Evolutionary conservation across 2,113 vertebrate genomes (phyloP), one percentile per base, ranked within the genome.

Genomic region (Coptodon rendalli): DNA sequence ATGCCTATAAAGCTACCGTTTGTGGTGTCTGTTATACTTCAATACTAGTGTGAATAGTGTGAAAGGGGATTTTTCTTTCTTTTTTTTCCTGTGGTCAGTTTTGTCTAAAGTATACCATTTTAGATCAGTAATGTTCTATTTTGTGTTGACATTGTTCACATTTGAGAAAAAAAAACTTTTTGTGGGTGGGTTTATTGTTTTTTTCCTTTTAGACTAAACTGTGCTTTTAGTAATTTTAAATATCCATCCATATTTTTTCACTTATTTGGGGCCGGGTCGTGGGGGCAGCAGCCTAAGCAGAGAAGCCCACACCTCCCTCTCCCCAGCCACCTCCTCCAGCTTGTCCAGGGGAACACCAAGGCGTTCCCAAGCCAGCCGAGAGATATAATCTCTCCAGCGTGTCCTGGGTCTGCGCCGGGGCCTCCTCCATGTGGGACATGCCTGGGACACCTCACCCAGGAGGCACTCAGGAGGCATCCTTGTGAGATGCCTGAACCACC

Each of bases 391-490:
- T 61, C 16, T 61, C 16, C 16, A 61, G 29, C 1, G 0, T 61
- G 57, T 34, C 57, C 57, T 61, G 57, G 5, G 9, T 4, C 16
- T 0, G 16, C 57, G 29, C 16, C 9, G 0, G 29, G 29, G 57
- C 57, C 57, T 61, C 5, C 29, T 34, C 16, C 57, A 2, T 3
- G 59, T 63, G 29, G 59, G 16, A 34, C 3, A 63, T 63, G 29
- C 29, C 59, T 0, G 2, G 59, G 19, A 34, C 6, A 63, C 59
- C 59, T 63, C 59, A 63, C 0, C 59, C 59, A 63, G 59, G 59
- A 34, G 59, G 29, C 0, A 0, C 57, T 29, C 16, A 34, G 16
- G 9, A 61, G 16, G 59, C 1, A 61, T 61, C 57, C 57, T 61
- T 61, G 29, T 34, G 14, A 59, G 57, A 59, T 31, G 27, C 14